Percentiles rank a stretch among this genome's conserved stretches.
These are phyloP conservation scores for Ambastaia sidthimunki DNA, from an alignment of 2,797 vertebrate species.

Conservation along the genomic window DNA sequence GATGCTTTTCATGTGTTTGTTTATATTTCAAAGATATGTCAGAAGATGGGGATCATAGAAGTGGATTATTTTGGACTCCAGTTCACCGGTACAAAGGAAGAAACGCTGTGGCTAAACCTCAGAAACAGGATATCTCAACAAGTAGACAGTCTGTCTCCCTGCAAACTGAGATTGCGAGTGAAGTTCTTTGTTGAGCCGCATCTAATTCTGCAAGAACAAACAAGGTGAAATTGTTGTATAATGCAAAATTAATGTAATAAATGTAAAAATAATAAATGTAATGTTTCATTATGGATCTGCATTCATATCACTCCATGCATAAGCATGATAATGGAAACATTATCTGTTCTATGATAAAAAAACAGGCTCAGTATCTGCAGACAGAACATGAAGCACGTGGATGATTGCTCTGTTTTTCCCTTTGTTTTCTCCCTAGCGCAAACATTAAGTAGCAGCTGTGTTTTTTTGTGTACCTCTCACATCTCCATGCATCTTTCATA, in stretches of 20 bases:
- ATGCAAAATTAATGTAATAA: no score
- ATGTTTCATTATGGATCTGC: background rate
- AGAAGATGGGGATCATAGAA: conserved; percentile 84
- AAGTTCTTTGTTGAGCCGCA: conserved; percentile 89
- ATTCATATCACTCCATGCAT: background rate
- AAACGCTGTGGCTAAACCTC: conserved; percentile 85
- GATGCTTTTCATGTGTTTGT: background rate
- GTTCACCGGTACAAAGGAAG: conserved; percentile 83
- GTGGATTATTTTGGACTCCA: conserved; percentile 88
- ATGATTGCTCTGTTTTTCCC: conserved; percentile 4
- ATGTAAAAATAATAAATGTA: no score
- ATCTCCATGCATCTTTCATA: conserved; percentile 9
- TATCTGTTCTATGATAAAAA: background rate
- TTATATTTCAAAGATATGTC: conserved; percentile 78
- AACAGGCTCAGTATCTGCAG: background rate
- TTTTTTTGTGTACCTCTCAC: conserved; percentile 16
- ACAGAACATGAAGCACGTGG: conserved; percentile 1
- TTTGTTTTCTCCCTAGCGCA: conserved; percentile 5
- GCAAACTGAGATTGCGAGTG: conserved; percentile 81
- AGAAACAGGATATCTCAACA: conserved; percentile 87
- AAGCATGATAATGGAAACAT: background rate
- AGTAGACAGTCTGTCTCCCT: conserved; percentile 82
- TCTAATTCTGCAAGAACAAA: conserved; percentile 86
- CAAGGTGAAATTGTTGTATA: conserved; percentile 70
- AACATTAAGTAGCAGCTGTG: conserved; percentile 22